Conservation (phyloP, 2,797 vertebrate genomes). For the Harpagifer antarcticus region DNA sequence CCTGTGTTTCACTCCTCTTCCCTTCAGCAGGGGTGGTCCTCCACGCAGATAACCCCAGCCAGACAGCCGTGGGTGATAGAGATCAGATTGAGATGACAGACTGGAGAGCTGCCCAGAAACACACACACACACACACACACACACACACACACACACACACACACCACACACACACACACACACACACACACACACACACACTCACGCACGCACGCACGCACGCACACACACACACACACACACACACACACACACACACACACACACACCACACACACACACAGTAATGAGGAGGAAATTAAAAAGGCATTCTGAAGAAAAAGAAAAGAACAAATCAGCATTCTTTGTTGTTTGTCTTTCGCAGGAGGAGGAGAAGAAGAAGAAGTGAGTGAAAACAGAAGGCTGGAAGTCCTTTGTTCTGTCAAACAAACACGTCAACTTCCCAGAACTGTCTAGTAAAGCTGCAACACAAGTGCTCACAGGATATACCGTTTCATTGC, state of each 20-base stretch:
- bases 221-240: conserved; percentile 11
- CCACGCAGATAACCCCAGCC: conserved; percentile 74
- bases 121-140: conserved; percentile 29
- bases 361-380: conserved; percentile 18
- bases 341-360: conserved; percentile 56
- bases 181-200: conserved; percentile 34
- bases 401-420: conserved; percentile 47
- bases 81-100: conserved; percentile 82
- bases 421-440: conserved; percentile 36
- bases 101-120: conserved; percentile 74
- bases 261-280: too few relatives aligned
- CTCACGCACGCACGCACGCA: conserved; percentile 28
- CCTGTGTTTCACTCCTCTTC: conserved; percentile 49
- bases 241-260: too few relatives aligned
- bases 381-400: conserved; percentile 51
- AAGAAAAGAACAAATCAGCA: conserved; percentile 44
- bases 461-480: conserved; percentile 16
- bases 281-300: conserved; percentile 53
- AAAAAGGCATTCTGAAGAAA: conserved; percentile 54
- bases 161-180: conserved; percentile 20
- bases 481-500: conserved; percentile 6
- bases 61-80: conserved; percentile 80
- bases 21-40: conserved; percentile 82
- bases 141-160: conserved; percentile 34
- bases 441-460: conserved; percentile 37